Evolutionary conservation across 2,797 vertebrate species (phyloP), one percentile per base, ranked within the genome.

Genomic region (Coreius guichenoti): DNA sequence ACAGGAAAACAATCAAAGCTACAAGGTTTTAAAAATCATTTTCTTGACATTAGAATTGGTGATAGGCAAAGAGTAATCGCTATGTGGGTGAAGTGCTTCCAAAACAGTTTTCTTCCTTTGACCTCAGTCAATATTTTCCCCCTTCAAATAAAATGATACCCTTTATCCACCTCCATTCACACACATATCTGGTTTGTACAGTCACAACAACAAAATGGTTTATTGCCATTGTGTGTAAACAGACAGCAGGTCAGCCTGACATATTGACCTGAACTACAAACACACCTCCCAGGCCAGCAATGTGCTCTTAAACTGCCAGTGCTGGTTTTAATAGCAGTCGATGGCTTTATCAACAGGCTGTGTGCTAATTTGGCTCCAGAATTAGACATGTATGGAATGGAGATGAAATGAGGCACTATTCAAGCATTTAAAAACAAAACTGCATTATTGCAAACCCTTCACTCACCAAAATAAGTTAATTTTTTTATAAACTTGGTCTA

Each of bases 371-470:
- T 87, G 88, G 88, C 91, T 86, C 87, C 89, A 88, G 91, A 89
- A 90, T 86, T 49, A 54, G 56, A 90, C 61, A 31, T 74, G 81
- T 68, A 81, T 88, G 91, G 88, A 88, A 87, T 91, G 91, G 39
- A 86, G 31, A n/a, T 51, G 33, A 77, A 69, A 87, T 47, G 8
- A 43, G 36, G 43, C 2, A 54, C 8, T 77, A 56, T 36, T 72
- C 29, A 43, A 79, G 81, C 63, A 69, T 81, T 65, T 79, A 83
- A 65, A 65, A 85, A 92, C 85, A 81, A 92, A 90, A 84, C 78
- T 89, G 82, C 81, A 87, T 93, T 95, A 95, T 95, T 95, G 94
- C 94, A 95, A 93, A 94, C 90, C 91, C 89, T 90, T 91, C 92
- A 86, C 90, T 93, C 86, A 92, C 90, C 91, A 90, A 90, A 92